phyloP scores from a whole-genome alignment of 2,113 vertebrate species.

The Gulo gulo region DNA sequence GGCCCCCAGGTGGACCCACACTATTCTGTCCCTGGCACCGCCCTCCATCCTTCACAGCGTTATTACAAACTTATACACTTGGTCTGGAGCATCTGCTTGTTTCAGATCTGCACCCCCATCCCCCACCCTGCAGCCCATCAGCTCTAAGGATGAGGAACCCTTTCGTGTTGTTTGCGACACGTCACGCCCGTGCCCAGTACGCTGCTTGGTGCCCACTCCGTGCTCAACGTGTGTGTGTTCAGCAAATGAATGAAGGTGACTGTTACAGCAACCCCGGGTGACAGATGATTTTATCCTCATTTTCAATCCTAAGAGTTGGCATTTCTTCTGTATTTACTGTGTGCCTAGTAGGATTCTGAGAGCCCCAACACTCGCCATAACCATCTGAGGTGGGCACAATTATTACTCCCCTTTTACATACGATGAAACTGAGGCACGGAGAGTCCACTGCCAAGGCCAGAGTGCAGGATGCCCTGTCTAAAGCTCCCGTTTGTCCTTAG shows the following conservation, averaged over 20 bases:
- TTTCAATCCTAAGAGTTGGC: background rate
- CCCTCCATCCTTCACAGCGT: background rate
- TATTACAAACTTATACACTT: fast-evolving
- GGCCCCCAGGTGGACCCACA: fast-evolving
- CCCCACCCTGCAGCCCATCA: background rate
- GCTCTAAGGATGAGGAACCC: background rate
- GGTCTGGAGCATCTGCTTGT: background rate
- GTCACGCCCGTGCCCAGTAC: background rate
- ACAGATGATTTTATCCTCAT: background rate
- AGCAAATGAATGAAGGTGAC: background rate
- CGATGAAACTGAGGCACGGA: background rate
- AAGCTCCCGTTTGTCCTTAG: background rate
- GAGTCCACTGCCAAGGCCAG: background rate
- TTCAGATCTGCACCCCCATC: background rate
- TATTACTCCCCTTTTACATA: background rate
- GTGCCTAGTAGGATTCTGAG: background rate
- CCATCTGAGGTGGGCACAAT: background rate
- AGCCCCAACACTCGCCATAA: background rate
- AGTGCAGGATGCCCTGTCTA: background rate
- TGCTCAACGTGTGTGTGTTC: background rate
- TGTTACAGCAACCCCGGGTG: background rate
- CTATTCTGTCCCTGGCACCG: background rate
- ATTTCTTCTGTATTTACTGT: background rate
- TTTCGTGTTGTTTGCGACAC: background rate
- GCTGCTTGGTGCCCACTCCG: background rate